Evolutionary conservation across 2,797 vertebrate species (phyloP), one percentile per base, ranked within the genome.

Genomic region (Sebastolobus alascanus): DNA sequence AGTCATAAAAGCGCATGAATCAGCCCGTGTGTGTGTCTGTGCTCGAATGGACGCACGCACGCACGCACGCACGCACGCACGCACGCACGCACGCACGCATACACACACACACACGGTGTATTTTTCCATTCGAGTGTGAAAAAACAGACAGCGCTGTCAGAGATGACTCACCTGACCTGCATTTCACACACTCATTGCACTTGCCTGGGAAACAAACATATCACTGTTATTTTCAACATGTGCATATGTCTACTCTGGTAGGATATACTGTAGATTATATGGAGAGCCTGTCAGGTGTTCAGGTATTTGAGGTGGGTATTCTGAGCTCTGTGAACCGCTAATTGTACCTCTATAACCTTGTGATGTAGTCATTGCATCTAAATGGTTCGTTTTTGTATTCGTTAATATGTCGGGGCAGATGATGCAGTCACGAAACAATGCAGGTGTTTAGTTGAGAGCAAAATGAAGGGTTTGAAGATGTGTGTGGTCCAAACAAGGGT

Each of bases 81-180:
- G 7, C 33, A 2, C 37, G 13, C 11, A 38, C 4, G 1, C 58
- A 77, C 71, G 67, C 58, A 18, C 63, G 54, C 22, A 58, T 25
- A 50, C 6, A 50, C 60, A 35, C 66, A 69, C 67, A 61, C 59
- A 75, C 69, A 74, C 59, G 29, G 61, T 84, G 91, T 92, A 82
- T 90, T 89, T 94, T 94, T 93, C 91, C 88, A 91, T 85, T 89
- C 38, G 77, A 80, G 86, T 83, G 91, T 90, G 84, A 94, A 91
- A 90, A 91, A 93, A 87, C 86, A 85, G 87, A 80, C 72, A 59
- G 80, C 55, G 5, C 83, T 68, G 83, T 89, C 88, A 90, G 87
- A 75, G 84, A 87, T 92, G 91, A 94, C 83, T 93, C 90, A 93
- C 79, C 84, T 93, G 89, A 93, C 90, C 92, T 92, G 80, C 89